phyloP scores from a whole-genome alignment of 2,888 invertebrate species.

The Trichopoda pennipes region DNA sequence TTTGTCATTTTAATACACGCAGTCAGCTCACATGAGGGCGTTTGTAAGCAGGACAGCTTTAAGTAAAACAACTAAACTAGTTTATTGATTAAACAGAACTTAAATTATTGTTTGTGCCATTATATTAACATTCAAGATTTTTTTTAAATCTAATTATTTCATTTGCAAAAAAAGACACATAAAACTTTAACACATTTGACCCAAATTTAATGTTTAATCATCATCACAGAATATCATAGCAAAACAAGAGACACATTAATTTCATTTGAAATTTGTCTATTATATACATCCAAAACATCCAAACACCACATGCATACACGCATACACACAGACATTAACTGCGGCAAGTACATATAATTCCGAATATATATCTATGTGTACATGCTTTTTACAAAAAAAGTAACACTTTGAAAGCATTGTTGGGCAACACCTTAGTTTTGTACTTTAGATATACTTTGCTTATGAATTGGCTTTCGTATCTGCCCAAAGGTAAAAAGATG shows the following conservation, averaged over 20 bases:
- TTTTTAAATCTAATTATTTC: no score
- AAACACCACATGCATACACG: no score
- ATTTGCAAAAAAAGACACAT: no score
- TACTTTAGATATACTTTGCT: constrained; percentile 27
- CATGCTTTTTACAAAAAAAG: no score
- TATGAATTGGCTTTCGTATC: not conserved
- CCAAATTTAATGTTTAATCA: no score
- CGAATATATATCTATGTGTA: not conserved
- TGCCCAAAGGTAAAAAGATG: not conserved
- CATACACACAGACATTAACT: not conserved
- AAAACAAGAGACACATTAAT: no score
- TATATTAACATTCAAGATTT: no score
- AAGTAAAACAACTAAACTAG: not conserved
- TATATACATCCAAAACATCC: no score
- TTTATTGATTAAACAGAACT: not conserved
- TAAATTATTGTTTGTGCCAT: not conserved
- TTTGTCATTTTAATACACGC: constrained; percentile 6
- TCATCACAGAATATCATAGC: no score
- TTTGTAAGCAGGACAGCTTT: not conserved
- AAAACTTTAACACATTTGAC: no score
- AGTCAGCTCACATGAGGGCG: not conserved
- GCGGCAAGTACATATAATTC: not conserved
- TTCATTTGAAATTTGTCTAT: no score
- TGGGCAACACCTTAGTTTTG: constrained; percentile 26
- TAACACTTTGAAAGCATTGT: constrained; percentile 19